phyloP scores from a whole-genome alignment of 2,113 vertebrate genomes.

The Oceanites oceanicus region DNA sequence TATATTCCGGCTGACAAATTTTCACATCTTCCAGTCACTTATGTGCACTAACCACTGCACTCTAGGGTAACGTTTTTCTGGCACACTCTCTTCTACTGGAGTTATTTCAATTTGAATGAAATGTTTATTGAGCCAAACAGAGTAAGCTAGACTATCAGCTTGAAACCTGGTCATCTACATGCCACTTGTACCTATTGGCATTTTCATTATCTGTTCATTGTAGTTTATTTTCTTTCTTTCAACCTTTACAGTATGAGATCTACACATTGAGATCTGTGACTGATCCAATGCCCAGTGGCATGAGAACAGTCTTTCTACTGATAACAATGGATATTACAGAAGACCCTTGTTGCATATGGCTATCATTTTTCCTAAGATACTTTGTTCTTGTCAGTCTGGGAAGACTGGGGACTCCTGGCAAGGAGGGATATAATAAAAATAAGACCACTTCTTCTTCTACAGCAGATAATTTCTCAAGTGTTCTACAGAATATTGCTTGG shows the following conservation, averaged over 20 bases:
- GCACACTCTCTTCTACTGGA: background rate
- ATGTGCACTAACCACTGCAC: background rate
- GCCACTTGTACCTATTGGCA: background rate
- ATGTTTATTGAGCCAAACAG: background rate
- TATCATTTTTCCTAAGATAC: background rate
- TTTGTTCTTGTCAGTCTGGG: background rate
- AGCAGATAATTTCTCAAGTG: background rate
- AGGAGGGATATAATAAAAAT: background rate
- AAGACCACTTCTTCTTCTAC: background rate
- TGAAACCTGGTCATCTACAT: background rate
- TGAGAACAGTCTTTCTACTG: background rate
- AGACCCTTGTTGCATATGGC: background rate
- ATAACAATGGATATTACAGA: background rate
- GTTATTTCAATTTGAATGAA: background rate
- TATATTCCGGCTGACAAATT: constrained; percentile 24
- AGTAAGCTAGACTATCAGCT: background rate
- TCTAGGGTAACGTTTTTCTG: background rate
- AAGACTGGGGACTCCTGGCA: background rate
- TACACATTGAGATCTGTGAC: background rate
- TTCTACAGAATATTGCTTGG: background rate
- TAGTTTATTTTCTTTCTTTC: background rate
- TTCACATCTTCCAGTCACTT: constrained; percentile 1
- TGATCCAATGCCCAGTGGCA: background rate
- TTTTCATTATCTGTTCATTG: background rate
- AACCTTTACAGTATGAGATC: background rate